Conservation (phyloP, 2,113 vertebrate genomes). For the Dipodomys merriami region DNA sequence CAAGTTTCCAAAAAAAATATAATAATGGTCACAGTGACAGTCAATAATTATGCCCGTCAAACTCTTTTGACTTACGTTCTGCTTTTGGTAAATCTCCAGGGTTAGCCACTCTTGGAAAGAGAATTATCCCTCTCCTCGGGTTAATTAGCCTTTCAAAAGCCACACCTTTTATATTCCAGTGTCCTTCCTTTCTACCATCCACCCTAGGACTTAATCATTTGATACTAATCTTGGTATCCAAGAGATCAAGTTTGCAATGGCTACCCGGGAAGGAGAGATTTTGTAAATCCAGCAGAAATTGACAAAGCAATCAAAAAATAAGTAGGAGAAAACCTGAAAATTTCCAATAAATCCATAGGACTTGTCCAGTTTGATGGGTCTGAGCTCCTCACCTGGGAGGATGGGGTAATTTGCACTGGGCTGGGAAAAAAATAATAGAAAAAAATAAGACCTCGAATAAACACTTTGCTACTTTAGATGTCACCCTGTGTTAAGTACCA, state of each 20-base stretch:
- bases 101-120: not conserved
- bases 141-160: not conserved
- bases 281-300: not conserved
- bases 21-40: not conserved
- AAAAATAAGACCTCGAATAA: not conserved
- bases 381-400: not conserved
- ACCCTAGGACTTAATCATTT: not conserved
- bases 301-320: not conserved
- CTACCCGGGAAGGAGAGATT: not conserved
- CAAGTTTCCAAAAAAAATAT: not conserved
- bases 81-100: not conserved
- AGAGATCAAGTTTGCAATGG: not conserved
- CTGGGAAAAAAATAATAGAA: accelerated
- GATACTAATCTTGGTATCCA: not conserved
- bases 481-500: not conserved
- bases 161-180: not conserved
- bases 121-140: not conserved
- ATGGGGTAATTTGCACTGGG: not conserved
- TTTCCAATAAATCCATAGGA: not conserved
- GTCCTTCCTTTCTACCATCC: not conserved
- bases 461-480: accelerated
- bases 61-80: not conserved
- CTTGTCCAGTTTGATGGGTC: not conserved
- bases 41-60: not conserved
- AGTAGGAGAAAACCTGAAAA: not conserved